Evolutionary conservation across 2,113 vertebrate species (phyloP).

Genomic region (Microcebus griseorufus): DNA sequence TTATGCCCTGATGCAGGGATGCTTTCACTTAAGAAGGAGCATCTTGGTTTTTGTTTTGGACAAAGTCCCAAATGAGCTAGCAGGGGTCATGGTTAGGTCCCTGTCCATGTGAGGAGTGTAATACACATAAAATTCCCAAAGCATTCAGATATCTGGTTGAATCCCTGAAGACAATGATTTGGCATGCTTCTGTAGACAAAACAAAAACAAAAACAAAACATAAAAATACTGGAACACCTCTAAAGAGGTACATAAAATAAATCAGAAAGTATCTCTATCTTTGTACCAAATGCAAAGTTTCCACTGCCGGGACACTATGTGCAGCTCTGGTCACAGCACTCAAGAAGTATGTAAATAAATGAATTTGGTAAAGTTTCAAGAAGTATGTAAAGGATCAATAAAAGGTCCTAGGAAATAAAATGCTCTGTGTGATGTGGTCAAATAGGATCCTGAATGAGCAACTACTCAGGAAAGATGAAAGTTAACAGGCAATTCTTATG

Average conservation of each 20-base stretch:
- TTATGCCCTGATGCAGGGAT: not conserved
- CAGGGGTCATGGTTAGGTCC: not conserved
- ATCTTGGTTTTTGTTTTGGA: slow-evolving; percentile 32
- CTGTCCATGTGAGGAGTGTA: not conserved
- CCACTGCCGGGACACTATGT: not conserved
- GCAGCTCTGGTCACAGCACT: not conserved
- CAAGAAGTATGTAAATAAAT: not conserved
- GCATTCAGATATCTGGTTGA: not conserved
- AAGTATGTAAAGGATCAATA: not conserved
- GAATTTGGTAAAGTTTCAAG: not conserved
- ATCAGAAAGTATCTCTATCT: slow-evolving; percentile 1
- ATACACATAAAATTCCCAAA: slow-evolving; percentile 24
- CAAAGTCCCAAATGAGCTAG: not conserved
- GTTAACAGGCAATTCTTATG: not conserved
- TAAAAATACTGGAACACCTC: not conserved
- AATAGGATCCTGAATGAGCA: slow-evolving; percentile 12
- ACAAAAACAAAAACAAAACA: not conserved
- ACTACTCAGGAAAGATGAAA: not conserved
- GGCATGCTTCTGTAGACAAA: not conserved
- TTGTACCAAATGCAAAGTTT: not conserved
- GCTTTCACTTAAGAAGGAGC: not conserved
- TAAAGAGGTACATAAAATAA: slow-evolving; percentile 4
- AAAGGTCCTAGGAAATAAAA: slow-evolving; percentile 18
- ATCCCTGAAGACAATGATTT: not conserved
- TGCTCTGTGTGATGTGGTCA: not conserved